Evolutionary conservation across 2,888 invertebrate species (phyloP), one percentile per base, ranked within the genome.

Genomic region (Stenolophus ochropezus): DNA sequence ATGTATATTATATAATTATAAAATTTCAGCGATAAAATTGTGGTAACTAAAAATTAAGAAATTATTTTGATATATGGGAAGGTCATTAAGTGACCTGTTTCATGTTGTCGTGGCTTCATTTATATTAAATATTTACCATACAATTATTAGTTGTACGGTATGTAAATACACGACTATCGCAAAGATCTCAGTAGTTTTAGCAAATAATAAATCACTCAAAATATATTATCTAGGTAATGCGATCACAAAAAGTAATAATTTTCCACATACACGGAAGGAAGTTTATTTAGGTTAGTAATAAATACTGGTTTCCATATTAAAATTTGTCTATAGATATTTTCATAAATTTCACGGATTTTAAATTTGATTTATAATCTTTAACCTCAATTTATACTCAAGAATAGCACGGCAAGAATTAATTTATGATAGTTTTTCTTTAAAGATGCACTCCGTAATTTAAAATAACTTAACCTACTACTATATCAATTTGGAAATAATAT

Each of bases 151-250:
- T 61, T 18, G 21, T 69, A 69, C 11, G 65, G 27, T 20, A 69
- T 69, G 65, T 18, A 33, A 33, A 69, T 69, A 69, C 33, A 8
- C 8, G 27, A 8, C 16, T 69, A 69, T 69, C 65, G 33, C 8
- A 33, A 69, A 11, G 5, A 69, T 69, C 65, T 69, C 18, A 69
- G 65, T 20, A 27, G 33, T 69, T 33, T 69, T 69, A 69, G 65
- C 65, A 69, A 69, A 69, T 18, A 27, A 69, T 69, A 69, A 69
- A 69, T 69, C 65, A 69, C 65, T 69, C 33, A 33, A 69, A 69
- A 33, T 16, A 14, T 69, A 69, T 69, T 27, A 33, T 33, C 65
- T 33, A 27, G 18, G 33, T 69, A 33, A 69, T 33, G 65, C 20
- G 65, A 27, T 69, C 27, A 16, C 33, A n/a, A 21, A 61, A 18